phyloP scores from a whole-genome alignment of 2,797 vertebrate genomes.

The Phoxinus dragarum region DNA sequence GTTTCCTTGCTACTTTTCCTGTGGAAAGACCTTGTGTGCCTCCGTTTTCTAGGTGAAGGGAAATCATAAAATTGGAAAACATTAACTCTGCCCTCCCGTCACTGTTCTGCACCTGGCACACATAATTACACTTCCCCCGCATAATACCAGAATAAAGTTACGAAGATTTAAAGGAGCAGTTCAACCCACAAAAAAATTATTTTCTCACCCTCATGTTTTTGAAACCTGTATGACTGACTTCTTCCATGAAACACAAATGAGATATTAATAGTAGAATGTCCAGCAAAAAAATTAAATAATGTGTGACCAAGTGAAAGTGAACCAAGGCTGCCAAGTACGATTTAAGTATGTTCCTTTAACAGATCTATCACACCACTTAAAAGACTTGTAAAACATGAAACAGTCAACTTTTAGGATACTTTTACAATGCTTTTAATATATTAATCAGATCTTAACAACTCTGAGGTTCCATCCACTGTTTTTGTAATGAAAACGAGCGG shows the following conservation, averaged over 20 bases:
- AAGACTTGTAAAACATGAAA: not conserved
- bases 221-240: not conserved
- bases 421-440: not conserved
- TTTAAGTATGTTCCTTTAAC: not conserved
- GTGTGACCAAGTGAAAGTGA: not conserved
- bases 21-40: conserved; percentile 62
- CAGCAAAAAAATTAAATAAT: too few species aligned
- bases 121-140: conserved; percentile 55
- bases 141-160: conserved; percentile 42
- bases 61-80: conserved; percentile 76
- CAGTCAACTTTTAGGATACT: not conserved
- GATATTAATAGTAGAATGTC: not conserved
- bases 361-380: not conserved
- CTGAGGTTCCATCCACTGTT: not conserved
- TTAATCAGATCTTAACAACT: not conserved
- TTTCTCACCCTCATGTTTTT: not conserved
- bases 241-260: not conserved
- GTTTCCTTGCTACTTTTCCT: conserved; percentile 54
- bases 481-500: not conserved
- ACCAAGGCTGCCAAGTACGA: not conserved
- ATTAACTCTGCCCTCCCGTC: conserved; percentile 66
- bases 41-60: conserved; percentile 75
- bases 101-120: conserved; percentile 69
- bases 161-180: not conserved
- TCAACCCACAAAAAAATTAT: not conserved